These are phyloP conservation scores for Panopea generosa DNA, from an alignment of 2,888 invertebrate species.

Conservation along the genomic window DNA sequence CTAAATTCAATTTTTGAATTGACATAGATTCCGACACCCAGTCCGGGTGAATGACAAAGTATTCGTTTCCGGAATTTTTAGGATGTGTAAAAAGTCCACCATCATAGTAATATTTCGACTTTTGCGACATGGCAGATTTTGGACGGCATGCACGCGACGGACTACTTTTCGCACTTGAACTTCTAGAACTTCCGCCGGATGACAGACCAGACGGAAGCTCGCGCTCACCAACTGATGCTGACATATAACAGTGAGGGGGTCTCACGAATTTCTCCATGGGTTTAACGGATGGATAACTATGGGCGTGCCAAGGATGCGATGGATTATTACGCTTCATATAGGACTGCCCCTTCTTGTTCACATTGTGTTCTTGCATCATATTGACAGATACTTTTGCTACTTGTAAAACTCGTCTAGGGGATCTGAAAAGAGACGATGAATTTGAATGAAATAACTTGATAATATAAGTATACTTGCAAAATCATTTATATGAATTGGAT, in stretches of 20 bases:
- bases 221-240: constrained; percentile 60
- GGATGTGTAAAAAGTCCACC: constrained; percentile 78
- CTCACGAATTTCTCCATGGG: constrained; percentile 59
- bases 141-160: constrained; percentile 48
- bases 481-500: background rate
- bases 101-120: constrained; percentile 70
- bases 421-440: constrained; percentile 40
- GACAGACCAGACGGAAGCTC: constrained; percentile 51
- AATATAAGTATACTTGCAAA: too few species aligned
- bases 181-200: constrained; percentile 42
- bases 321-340: constrained; percentile 70
- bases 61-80: constrained; percentile 71
- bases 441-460: background rate
- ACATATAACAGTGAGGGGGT: constrained; percentile 59
- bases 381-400: constrained; percentile 58
- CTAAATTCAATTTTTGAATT: constrained; percentile 75
- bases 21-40: constrained; percentile 83
- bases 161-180: constrained; percentile 55
- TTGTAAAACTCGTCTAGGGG: constrained; percentile 49
- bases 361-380: constrained; percentile 53
- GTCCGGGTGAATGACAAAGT: constrained; percentile 83
- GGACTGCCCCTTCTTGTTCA: constrained; percentile 59
- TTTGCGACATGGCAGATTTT: constrained; percentile 22
- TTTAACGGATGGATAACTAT: constrained; percentile 66
- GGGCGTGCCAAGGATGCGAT: constrained; percentile 74